Evolutionary conservation across 2,797 vertebrate species (phyloP), one percentile per base, ranked within the genome.

Genomic region (Pangasius macronema): DNA sequence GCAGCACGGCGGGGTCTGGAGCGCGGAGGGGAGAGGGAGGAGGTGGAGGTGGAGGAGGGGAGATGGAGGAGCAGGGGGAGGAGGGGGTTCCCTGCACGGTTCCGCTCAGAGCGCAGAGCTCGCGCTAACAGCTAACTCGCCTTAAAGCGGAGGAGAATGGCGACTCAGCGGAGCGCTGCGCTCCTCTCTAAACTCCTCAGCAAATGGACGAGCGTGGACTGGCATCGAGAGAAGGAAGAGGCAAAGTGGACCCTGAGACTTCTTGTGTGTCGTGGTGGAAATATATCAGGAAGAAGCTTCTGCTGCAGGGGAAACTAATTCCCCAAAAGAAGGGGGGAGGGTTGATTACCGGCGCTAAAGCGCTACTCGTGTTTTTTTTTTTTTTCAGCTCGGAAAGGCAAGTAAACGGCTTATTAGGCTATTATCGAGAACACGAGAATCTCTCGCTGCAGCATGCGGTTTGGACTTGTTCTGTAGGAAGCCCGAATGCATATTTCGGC

Each of bases 71-170:
- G 14, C 51, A 86, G 87, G 89, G 89, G 67, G 67, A 57, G 65
- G 46, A 57, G 49, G 68, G 83, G 92, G 92, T 92, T 93, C 92
- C 92, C 92, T 91, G 90, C 93, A 89, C 93, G 90, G 88, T 91
- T 95, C 94, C 93, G 93, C 92, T 93, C 94, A 93, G 95, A 95
- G 92, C 94, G 92, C 92, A 92, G 92, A 91, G 92, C 86, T 91
- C 93, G 89, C 88, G 90, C 93, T 93, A 91, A 92, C 83, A 51
- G 72, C 72, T 63, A 77, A 65, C 51, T 39, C 33, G 83, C 77
- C 79, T 89, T 89, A 77, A 89, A 86, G 87, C 82, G 59, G 46
- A 65, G 85, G 51, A 90, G 89, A 89, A 90, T 89, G 88, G 88
- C 88, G 87, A 46, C 63, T 72, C 86, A 70, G 68, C 70, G 86